phyloP scores from a whole-genome alignment of 2,888 invertebrate species.

The Ochlodes sylvanus region DNA sequence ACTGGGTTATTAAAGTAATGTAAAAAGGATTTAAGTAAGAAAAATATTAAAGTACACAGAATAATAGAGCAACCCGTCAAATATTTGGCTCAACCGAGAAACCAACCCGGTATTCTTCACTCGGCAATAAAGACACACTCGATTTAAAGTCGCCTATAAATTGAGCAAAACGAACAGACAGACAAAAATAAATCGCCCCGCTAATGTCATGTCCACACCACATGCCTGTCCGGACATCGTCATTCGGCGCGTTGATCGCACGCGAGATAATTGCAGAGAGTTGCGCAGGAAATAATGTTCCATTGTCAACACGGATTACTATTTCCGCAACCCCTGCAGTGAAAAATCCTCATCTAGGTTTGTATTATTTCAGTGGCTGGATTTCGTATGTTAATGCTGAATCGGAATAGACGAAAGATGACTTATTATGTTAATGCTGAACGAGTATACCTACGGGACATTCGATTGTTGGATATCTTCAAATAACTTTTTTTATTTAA shows the following conservation, averaged over 20 bases:
- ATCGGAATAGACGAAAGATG: not conserved
- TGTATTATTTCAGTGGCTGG: not conserved
- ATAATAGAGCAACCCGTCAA: no score
- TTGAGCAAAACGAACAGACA: no score
- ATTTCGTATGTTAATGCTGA: not conserved
- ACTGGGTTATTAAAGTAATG: no score
- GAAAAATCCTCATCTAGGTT: not conserved
- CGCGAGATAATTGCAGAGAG: conserved; percentile 44
- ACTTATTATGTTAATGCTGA: not conserved
- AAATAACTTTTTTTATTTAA: no score
- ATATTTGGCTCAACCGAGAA: no score
- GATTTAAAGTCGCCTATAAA: no score
- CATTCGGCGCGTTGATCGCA: conserved; percentile 45
- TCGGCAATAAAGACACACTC: no score
- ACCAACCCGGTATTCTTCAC: no score
- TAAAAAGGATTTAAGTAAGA: no score
- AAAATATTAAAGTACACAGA: no score
- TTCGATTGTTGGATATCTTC: no score
- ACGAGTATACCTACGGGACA: no score
- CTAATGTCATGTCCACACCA: conserved; percentile 26
- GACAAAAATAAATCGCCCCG: conserved; percentile 27
- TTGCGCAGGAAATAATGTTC: conserved; percentile 34
- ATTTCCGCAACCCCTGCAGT: conserved; percentile 12
- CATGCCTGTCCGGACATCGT: conserved; percentile 46
- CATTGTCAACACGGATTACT: conserved; percentile 16